Conservation (phyloP, 2,888 invertebrate species). For the Pocota personata region DNA sequence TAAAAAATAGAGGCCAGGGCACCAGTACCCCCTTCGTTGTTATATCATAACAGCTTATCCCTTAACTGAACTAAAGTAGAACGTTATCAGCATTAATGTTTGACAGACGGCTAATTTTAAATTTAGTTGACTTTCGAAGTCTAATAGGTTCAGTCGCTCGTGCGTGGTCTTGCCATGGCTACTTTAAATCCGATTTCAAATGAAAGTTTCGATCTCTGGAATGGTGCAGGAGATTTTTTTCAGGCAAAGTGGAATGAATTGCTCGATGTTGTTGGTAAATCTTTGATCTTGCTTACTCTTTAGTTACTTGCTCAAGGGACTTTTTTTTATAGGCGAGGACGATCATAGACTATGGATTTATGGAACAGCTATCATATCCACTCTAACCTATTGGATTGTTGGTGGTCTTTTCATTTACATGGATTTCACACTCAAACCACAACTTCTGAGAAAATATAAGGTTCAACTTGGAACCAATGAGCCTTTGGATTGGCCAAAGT, state of each 20-base stretch:
- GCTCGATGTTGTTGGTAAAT: conserved; percentile 85
- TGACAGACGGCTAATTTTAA: neutral
- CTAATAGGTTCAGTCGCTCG: neutral
- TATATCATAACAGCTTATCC: neutral
- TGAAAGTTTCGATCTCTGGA: conserved; percentile 2
- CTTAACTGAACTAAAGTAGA: neutral
- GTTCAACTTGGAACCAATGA: conserved; percentile 91
- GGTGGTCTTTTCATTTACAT: conserved; percentile 89
- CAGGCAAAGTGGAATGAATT: conserved; percentile 89
- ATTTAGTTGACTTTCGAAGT: neutral
- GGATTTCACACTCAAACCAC: conserved; percentile 89
- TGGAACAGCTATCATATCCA: conserved; percentile 85
- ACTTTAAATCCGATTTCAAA: neutral
- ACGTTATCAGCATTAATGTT: neutral
- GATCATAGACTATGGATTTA: conserved; percentile 86
- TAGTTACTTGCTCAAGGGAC: neutral
- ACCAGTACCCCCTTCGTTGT: neutral
- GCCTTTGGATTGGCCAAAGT: conserved; percentile 85
- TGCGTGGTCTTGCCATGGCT: conserved; percentile 6
- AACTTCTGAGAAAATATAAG: conserved; percentile 88
- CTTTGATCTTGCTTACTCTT: neutral
- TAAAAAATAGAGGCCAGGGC: too few relatives aligned
- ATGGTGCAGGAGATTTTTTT: conserved; percentile 86
- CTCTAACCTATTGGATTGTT: conserved; percentile 88
- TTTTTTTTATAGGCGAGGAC: conserved; percentile 83